Percentiles rank a stretch among this genome's conserved stretches.
Evolutionary conservation across 2,797 vertebrate genomes (phyloP).

Genomic region (Neostethus bicornis): DNA sequence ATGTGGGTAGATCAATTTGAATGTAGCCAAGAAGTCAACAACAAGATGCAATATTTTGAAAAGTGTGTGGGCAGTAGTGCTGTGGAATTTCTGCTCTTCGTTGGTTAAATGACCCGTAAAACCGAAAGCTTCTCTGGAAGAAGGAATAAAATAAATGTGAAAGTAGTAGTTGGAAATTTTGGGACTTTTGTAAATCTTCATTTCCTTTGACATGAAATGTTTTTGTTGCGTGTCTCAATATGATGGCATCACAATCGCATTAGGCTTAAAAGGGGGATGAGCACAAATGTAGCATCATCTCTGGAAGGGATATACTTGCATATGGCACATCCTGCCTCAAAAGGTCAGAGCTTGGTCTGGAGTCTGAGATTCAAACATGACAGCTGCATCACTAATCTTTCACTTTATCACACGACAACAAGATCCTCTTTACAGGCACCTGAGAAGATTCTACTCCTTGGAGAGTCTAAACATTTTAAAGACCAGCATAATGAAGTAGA

Average conservation of each 20-base stretch:
- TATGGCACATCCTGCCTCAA: slow-evolving; percentile 1
- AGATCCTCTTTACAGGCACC: not conserved
- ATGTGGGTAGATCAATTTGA: not conserved
- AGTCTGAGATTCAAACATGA: not conserved
- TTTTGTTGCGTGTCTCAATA: not conserved
- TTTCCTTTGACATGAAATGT: not conserved
- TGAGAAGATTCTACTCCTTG: no score
- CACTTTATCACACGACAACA: not conserved
- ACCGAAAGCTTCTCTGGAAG: not conserved
- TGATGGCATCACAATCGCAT: slow-evolving; percentile 8
- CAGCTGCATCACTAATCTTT: not conserved
- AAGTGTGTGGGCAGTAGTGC: not conserved
- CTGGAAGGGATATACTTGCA: slow-evolving; percentile 1
- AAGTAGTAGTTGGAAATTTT: not conserved
- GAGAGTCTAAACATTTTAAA: not conserved
- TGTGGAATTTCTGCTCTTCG: not conserved
- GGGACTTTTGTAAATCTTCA: not conserved
- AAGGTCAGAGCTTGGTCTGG: not conserved
- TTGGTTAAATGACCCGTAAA: not conserved
- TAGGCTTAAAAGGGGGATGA: slow-evolving; percentile 3
- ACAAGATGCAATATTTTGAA: slow-evolving; percentile 6
- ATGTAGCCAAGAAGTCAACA: not conserved
- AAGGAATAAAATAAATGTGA: not conserved
- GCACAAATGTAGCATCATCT: not conserved
- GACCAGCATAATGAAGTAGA: not conserved